Percentiles rank a stretch among this genome's conserved stretches.
These are phyloP conservation scores for Nothoprocta pentlandii DNA, from an alignment of 2,113 vertebrate genomes.

Conservation along the genomic window DNA sequence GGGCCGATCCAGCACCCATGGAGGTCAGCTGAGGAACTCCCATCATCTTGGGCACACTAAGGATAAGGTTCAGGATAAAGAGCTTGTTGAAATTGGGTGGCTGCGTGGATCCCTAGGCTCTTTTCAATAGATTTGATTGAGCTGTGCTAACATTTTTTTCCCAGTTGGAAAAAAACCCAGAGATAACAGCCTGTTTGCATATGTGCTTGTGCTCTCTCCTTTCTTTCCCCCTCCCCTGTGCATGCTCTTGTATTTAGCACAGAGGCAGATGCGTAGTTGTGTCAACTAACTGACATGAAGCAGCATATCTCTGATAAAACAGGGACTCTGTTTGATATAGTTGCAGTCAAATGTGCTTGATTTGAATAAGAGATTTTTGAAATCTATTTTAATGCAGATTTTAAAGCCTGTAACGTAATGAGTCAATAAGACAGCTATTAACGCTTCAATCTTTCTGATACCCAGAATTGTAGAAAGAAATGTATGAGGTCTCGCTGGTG, in stretches of 20 bases:
- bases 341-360: slow-evolving; percentile 49
- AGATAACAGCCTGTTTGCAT: slow-evolving; percentile 25
- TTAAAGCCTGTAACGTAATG: slow-evolving; percentile 47
- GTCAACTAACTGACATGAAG: slow-evolving; percentile 61
- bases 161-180: background rate
- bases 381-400: slow-evolving; percentile 70
- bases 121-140: slow-evolving; percentile 27
- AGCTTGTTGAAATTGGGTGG: background rate
- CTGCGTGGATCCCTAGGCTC: background rate
- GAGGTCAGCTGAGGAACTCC: background rate
- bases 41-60: background rate
- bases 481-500: slow-evolving; percentile 28
- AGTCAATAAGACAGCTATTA: slow-evolving; percentile 68
- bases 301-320: slow-evolving; percentile 54
- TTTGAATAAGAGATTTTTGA: slow-evolving; percentile 19
- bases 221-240: background rate
- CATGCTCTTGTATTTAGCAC: background rate
- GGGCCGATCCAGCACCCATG: background rate
- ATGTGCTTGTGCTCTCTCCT: background rate
- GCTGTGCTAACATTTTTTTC: background rate
- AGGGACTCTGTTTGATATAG: slow-evolving; percentile 69
- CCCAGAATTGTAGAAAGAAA: background rate
- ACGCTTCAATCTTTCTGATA: slow-evolving; percentile 62
- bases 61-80: background rate
- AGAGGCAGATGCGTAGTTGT: slow-evolving; percentile 47